A percentile compares a stretch with the other conserved stretches of the same genome.
phyloP scores from a whole-genome alignment of 1,140 invertebrate species.

The Melanaphis sacchari region DNA sequence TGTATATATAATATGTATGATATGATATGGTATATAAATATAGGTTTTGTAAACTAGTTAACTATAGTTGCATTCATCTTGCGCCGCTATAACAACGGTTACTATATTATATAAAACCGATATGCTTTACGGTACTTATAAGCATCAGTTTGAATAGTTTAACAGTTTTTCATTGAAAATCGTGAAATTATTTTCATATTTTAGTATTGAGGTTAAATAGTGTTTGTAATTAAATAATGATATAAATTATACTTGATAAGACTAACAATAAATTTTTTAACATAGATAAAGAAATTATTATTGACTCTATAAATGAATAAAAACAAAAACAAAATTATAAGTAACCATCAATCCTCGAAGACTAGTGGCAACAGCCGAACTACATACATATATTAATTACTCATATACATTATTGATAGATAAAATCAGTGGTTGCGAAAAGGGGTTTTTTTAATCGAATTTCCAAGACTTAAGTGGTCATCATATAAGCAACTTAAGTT shows the following conservation, averaged over 20 bases:
- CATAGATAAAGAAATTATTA: no score
- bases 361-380: no score
- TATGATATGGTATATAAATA: neutral
- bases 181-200: neutral
- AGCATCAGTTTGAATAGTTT: neutral
- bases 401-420: no score
- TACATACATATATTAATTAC: no score
- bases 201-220: no score
- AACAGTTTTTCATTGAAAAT: neutral
- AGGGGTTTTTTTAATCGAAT: no score
- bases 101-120: neutral
- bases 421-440: no score
- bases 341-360: neutral
- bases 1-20: slow-evolving; percentile 1
- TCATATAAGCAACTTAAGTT: neutral
- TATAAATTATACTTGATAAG: no score
- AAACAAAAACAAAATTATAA: neutral
- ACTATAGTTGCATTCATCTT: neutral
- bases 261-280: no score
- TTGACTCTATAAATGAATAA: neutral
- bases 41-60: neutral
- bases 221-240: no score
- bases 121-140: neutral
- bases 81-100: neutral
- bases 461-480: no score